A percentile compares a stretch with the other conserved stretches of the same genome.
phyloP scores from a whole-genome alignment of 2,888 invertebrate genomes.

The Lapara coniferarum region DNA sequence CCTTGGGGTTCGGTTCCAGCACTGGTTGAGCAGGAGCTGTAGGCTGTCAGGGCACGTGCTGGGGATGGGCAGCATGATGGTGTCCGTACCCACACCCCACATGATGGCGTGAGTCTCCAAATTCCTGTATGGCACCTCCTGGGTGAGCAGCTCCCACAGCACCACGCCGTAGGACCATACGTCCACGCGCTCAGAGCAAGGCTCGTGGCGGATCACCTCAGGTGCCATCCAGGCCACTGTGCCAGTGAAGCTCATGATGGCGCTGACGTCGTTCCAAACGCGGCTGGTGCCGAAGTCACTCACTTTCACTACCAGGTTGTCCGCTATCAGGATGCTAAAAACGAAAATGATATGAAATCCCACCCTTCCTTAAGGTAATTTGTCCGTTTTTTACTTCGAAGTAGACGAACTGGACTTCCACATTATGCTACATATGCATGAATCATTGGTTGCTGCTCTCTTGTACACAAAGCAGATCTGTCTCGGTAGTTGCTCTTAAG shows the following conservation, averaged over 20 bases:
- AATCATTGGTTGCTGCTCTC: no score
- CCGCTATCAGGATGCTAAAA: conserved; percentile 91
- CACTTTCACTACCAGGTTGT: conserved; percentile 93
- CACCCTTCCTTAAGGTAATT: no score
- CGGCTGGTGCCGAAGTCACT: conserved; percentile 99
- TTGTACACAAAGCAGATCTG: no score
- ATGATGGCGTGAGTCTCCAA: conserved; percentile 98
- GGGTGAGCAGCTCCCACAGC: conserved; percentile 98
- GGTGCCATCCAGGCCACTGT: conserved; percentile 99
- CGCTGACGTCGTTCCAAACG: conserved; percentile 97
- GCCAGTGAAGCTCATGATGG: conserved; percentile 98
- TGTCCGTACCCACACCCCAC: conserved; percentile 98
- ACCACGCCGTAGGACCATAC: conserved; percentile 99
- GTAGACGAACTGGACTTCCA: no score
- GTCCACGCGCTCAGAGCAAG: conserved; percentile 98
- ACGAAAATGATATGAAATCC: conserved; percentile 29
- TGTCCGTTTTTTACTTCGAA: no score
- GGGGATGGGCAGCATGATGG: conserved; percentile 95
- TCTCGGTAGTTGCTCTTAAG: no score
- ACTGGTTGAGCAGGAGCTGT: conserved; percentile 93
- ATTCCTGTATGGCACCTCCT: conserved; percentile 82
- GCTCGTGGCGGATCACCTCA: conserved; percentile 98
- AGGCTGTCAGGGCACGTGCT: conserved; percentile 94
- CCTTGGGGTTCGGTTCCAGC: conserved; percentile 95
- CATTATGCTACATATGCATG: no score